Percentiles rank a stretch among this genome's conserved stretches.
Evolutionary conservation across 2,797 vertebrate species (phyloP).

Genomic region (Prunella strophiata): DNA sequence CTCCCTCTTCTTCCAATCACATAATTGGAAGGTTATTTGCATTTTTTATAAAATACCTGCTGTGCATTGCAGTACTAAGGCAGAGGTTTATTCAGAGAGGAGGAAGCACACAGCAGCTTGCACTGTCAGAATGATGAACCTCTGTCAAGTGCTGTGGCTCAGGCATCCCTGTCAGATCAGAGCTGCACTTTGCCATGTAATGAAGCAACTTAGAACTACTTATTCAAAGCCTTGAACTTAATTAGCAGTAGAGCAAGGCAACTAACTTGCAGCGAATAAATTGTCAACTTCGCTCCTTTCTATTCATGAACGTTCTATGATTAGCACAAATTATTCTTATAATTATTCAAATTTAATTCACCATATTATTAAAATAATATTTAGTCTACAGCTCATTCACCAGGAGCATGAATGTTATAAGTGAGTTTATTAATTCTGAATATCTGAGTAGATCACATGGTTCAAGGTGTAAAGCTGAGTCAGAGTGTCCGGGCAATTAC

Average conservation of each 20-base stretch:
- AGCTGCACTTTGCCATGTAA: background rate
- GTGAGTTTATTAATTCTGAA: conserved; percentile 43
- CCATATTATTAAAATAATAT: conserved; percentile 36
- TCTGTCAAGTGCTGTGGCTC: background rate
- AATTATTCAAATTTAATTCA: conserved; percentile 57
- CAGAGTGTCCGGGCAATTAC: background rate
- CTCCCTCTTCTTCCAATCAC: background rate
- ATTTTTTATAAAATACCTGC: conserved; percentile 6
- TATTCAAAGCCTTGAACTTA: conserved; percentile 40
- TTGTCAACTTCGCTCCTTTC: background rate
- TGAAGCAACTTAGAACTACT: conserved; percentile 27
- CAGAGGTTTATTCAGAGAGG: background rate
- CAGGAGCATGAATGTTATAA: background rate
- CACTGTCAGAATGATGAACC: background rate
- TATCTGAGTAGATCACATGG: background rate
- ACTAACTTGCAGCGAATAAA: conserved; percentile 27
- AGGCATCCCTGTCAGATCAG: background rate
- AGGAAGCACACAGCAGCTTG: background rate
- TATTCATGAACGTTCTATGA: conserved; percentile 7
- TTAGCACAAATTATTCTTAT: conserved; percentile 32
- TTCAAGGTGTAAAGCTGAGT: conserved; percentile 17
- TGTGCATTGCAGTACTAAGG: background rate
- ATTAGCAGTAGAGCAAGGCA: background rate
- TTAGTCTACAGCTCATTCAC: conserved; percentile 47
- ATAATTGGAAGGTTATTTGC: background rate